phyloP scores from a whole-genome alignment of 2,888 invertebrate genomes.

The Papilio elwesi region DNA sequence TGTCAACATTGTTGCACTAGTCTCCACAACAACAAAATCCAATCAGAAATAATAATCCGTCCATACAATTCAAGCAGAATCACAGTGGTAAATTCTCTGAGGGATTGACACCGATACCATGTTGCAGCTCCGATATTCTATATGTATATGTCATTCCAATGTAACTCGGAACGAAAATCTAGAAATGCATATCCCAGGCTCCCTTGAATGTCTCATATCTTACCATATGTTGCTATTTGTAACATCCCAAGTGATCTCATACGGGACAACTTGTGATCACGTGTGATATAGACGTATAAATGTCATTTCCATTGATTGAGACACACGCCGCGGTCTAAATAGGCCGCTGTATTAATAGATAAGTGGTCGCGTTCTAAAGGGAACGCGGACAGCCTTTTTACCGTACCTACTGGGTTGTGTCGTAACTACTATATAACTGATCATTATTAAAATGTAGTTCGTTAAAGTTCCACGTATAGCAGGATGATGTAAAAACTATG shows the following conservation, averaged over 20 bases:
- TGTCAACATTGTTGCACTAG: constrained; percentile 12
- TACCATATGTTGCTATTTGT: constrained; percentile 45
- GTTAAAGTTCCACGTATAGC: not conserved
- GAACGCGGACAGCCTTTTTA: not conserved
- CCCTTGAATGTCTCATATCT: constrained; percentile 16
- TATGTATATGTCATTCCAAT: constrained; percentile 31
- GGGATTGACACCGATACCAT: constrained; percentile 28
- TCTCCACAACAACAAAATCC: constrained; percentile 10
- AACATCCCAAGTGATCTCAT: constrained; percentile 44
- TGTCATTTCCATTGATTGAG: constrained; percentile 36
- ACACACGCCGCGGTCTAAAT: constrained; percentile 29
- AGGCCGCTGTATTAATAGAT: constrained; percentile 32
- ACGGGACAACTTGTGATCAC: constrained; percentile 35
- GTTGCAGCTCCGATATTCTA: constrained; percentile 34
- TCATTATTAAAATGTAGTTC: not conserved
- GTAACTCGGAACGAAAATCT: constrained; percentile 36
- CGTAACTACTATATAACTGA: not conserved
- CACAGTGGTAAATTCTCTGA: constrained; percentile 22
- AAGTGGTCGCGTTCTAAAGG: constrained; percentile 8
- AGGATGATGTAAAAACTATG: no score
- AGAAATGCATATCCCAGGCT: constrained; percentile 33
- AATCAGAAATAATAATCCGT: constrained; percentile 21
- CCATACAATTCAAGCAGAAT: constrained; percentile 32
- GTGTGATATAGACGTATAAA: constrained; percentile 38
- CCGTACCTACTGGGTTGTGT: not conserved